Percentiles rank a stretch among this genome's conserved stretches.
phyloP scores from a whole-genome alignment of 2,797 vertebrate genomes.

The Trichosurus vulpecula region DNA sequence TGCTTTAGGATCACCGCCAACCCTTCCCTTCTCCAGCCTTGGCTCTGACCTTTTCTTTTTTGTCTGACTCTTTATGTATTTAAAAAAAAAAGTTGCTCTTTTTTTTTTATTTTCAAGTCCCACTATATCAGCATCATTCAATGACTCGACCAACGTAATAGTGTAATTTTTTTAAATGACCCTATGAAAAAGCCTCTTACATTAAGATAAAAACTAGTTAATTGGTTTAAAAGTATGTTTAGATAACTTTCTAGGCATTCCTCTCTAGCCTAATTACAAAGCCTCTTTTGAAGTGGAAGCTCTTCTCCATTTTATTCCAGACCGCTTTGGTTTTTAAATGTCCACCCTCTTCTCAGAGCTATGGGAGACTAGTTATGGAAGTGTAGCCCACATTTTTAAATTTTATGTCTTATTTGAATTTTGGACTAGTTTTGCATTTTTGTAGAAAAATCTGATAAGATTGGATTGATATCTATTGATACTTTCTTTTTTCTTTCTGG shows the following conservation, averaged over 20 bases:
- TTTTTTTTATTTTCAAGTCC: not conserved
- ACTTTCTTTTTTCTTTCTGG: not conserved
- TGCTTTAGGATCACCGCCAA: not conserved
- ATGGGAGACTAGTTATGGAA: not conserved
- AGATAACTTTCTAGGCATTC: not conserved
- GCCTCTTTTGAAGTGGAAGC: not conserved
- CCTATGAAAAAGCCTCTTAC: not conserved
- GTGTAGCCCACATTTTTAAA: not conserved
- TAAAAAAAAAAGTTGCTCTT: not conserved
- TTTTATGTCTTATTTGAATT: not conserved
- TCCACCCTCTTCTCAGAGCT: not conserved
- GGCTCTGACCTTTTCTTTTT: not conserved
- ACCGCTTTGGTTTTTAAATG: not conserved
- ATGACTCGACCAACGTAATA: not conserved
- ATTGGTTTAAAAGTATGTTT: not conserved
- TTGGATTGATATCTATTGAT: not conserved
- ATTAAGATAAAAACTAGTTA: not conserved
- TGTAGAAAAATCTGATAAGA: not conserved
- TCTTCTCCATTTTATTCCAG: not conserved
- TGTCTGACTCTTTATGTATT: not conserved
- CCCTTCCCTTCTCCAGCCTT: not conserved
- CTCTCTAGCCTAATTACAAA: not conserved
- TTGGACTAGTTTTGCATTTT: not conserved
- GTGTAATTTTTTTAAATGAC: not conserved
- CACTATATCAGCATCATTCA: not conserved